phyloP scores from a whole-genome alignment of 2,113 vertebrate species.

The Falco punctatus region DNA sequence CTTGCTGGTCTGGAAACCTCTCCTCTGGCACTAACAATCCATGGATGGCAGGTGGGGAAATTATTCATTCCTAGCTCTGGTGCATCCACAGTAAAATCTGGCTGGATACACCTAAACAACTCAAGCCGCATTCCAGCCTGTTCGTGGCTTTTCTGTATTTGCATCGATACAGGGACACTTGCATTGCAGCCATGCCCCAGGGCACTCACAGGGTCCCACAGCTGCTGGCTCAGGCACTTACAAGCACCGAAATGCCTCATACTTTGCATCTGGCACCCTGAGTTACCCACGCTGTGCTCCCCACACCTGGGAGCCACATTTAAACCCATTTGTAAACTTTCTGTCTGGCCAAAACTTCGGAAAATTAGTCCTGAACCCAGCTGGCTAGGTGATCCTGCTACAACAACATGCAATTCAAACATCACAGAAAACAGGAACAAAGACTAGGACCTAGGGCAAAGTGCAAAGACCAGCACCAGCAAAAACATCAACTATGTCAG shows the following conservation, averaged over 20 bases:
- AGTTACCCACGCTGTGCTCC: background rate
- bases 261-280: background rate
- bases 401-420: background rate
- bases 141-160: background rate
- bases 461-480: conserved; percentile 29
- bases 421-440: background rate
- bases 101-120: background rate
- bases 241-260: background rate
- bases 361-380: background rate
- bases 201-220: background rate
- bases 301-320: background rate
- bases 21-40: background rate
- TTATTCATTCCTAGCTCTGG: background rate
- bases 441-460: background rate
- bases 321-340: background rate
- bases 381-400: background rate
- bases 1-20: rapidly evolving
- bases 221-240: background rate
- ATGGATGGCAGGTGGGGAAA: background rate
- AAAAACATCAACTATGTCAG: background rate
- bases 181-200: background rate
- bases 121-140: background rate
- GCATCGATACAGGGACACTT: background rate
- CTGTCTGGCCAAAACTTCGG: background rate
- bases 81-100: background rate